A percentile compares a stretch with the other conserved stretches of the same genome.
These are phyloP conservation scores for Drosophila siamana DNA, from an alignment of 2,888 invertebrate genomes.

Conservation along the genomic window DNA sequence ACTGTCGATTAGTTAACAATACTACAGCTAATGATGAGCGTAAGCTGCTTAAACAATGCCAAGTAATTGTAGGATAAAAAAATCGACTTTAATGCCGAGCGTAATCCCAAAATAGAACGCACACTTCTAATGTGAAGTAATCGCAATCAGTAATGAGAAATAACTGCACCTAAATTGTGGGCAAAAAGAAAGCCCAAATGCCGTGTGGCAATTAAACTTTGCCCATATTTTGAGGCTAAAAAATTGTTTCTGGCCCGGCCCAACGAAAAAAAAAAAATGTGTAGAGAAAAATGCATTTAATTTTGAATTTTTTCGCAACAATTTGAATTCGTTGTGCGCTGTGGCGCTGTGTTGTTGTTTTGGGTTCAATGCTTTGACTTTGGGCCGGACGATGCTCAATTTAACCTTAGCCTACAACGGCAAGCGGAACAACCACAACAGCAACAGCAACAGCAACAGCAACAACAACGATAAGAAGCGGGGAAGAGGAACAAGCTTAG, in stretches of 20 bases:
- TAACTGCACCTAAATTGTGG: neutral
- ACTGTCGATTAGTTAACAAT: too few species aligned
- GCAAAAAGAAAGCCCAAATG: slow-evolving; percentile 1
- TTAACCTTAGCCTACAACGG: slow-evolving; percentile 62
- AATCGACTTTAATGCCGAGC: too few species aligned
- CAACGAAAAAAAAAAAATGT: slow-evolving; percentile 7
- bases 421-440: slow-evolving; percentile 5
- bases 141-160: neutral
- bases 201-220: slow-evolving; percentile 62
- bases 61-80: too few species aligned
- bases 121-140: neutral
- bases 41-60: too few species aligned
- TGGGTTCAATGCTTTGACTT: slow-evolving; percentile 48
- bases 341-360: slow-evolving; percentile 42
- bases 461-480: neutral
- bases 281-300: slow-evolving; percentile 60
- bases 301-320: slow-evolving; percentile 63
- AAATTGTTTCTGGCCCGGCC: neutral
- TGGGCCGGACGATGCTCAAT: slow-evolving; percentile 64
- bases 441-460: too few species aligned
- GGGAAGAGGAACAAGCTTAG: slow-evolving; percentile 24
- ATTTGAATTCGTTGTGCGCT: slow-evolving; percentile 28
- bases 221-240: slow-evolving; percentile 46
- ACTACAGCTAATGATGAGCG: too few species aligned
- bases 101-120: neutral